Conservation (phyloP, 2,888 invertebrate species). For the Orgyia antiqua region DNA sequence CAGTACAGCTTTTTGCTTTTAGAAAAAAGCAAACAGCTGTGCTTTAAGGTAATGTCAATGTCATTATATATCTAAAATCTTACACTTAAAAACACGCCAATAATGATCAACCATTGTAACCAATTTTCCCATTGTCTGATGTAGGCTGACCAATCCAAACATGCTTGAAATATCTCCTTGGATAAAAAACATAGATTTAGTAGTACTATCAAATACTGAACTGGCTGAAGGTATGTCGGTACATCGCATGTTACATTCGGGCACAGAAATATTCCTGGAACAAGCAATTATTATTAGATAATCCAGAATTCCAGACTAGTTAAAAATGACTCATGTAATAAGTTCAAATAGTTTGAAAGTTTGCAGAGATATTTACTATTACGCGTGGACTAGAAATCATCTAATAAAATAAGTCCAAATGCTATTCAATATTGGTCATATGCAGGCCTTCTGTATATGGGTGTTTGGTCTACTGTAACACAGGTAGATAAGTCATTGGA, state of each 20-base stretch:
- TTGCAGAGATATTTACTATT: no score
- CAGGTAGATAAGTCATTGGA: no score
- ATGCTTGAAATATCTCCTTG: constrained; percentile 89
- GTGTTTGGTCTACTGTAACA: no score
- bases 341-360: no score
- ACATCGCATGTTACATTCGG: constrained; percentile 59
- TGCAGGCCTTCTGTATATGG: no score
- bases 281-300: constrained; percentile 6
- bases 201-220: constrained; percentile 80
- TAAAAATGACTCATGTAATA: not conserved
- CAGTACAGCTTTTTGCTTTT: no score
- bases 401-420: no score
- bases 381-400: no score
- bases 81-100: constrained; percentile 83
- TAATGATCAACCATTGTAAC: constrained; percentile 87
- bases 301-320: not conserved
- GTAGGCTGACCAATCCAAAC: constrained; percentile 84
- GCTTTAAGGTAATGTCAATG: no score
- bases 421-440: no score
- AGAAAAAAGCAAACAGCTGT: no score
- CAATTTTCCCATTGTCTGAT: constrained; percentile 90
- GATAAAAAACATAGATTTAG: constrained; percentile 80
- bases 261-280: constrained; percentile 75
- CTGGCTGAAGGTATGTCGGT: constrained; percentile 55
- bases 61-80: no score